These are phyloP conservation scores for Zapus hudsonius DNA, from an alignment of 2,113 vertebrate genomes.

Conservation along the genomic window DNA sequence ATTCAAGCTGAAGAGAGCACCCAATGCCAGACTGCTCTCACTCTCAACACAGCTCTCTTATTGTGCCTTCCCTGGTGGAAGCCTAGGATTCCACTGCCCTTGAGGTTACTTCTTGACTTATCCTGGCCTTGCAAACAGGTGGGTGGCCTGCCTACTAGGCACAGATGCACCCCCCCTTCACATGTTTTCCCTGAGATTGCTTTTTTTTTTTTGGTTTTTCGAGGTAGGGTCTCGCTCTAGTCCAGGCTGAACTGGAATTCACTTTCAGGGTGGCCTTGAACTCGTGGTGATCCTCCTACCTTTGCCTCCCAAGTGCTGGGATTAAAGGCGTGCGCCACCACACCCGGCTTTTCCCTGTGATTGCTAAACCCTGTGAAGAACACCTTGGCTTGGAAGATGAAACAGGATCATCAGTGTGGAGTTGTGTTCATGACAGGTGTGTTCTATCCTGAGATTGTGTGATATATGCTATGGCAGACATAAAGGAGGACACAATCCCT, in stretches of 20 bases:
- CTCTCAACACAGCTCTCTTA: background rate
- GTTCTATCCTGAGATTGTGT: background rate
- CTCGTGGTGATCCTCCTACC: no score
- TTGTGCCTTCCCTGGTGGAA: background rate
- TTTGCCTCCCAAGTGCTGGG: no score
- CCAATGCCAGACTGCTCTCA: constrained; percentile 34
- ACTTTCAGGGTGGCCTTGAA: no score
- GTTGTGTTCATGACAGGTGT: background rate
- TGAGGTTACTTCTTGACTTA: background rate
- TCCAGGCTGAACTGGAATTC: no score
- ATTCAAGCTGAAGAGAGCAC: background rate
- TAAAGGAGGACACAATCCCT: constrained; percentile 6
- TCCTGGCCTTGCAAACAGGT: background rate
- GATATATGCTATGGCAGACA: background rate
- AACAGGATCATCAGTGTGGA: background rate
- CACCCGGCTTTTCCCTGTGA: no score
- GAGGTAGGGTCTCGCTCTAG: no score
- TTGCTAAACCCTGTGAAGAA: background rate
- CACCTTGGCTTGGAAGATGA: constrained; percentile 5
- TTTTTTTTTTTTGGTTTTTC: no score
- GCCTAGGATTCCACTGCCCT: background rate
- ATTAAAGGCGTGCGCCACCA: no score
- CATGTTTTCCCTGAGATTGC: background rate
- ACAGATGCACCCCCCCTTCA: background rate
- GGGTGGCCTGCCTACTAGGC: background rate